A percentile compares a stretch with the other conserved stretches of the same genome.
Conservation (phyloP, 2,888 invertebrate genomes). For the Tetheella fluctuosa region DNA sequence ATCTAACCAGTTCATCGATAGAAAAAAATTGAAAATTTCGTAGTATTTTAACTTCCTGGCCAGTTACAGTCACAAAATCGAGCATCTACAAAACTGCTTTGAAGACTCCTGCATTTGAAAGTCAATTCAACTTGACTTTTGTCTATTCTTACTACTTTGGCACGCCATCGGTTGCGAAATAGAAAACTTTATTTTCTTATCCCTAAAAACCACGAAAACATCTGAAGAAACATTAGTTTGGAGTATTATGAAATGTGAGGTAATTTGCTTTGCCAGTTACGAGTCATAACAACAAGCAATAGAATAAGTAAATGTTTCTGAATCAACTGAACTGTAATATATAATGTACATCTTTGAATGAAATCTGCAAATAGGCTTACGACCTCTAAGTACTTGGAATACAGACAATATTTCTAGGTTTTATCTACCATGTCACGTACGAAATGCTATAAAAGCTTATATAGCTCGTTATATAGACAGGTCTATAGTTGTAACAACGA, state of each 20-base stretch:
- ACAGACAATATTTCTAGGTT: not conserved
- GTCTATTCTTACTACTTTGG: too few species aligned
- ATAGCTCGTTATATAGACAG: not conserved
- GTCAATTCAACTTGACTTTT: too few species aligned
- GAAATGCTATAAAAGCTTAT: not conserved
- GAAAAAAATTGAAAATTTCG: too few species aligned
- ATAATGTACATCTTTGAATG: not conserved
- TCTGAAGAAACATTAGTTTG: not conserved
- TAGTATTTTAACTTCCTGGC: too few species aligned
- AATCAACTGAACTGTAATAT: too few species aligned
- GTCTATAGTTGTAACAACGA: not conserved
- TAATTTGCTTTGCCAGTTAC: too few species aligned
- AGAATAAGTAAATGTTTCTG: not conserved
- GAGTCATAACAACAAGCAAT: not conserved
- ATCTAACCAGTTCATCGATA: too few species aligned
- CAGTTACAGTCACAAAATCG: too few species aligned
- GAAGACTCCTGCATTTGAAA: too few species aligned
- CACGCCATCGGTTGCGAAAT: too few species aligned
- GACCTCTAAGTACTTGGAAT: not conserved
- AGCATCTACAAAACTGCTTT: too few species aligned
- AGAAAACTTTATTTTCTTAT: not conserved
- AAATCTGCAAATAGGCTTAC: not conserved
- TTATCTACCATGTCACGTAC: constrained; percentile 13
- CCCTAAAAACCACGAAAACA: not conserved
- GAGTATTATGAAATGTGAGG: not conserved